Evolutionary conservation across 2,113 vertebrate species (phyloP), one percentile per base, ranked within the genome.

Genomic region (Leuciscus idus): DNA sequence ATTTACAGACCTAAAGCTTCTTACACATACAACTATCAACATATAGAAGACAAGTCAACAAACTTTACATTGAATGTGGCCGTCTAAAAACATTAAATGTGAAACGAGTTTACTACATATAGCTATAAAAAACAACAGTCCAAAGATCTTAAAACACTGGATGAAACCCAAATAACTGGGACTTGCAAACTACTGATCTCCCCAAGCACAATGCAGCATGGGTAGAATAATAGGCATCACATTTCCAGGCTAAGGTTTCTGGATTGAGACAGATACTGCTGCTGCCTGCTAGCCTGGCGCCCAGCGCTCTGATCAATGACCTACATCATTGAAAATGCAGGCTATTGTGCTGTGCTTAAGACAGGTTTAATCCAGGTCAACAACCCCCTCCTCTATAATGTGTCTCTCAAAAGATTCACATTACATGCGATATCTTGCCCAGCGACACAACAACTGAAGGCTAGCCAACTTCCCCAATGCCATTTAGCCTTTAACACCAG

Each of bases 291-390:
- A 50, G 84, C 88, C 81, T 80, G 74, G 72, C 75, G 84, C 87
- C 76, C 84, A 66, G 48, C 3, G 28, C 55, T 78, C 84, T 89
- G 89, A 90, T 90, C 90, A 87, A 89, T 89, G 91, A 88, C 91
- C 90, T 90, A 83, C 70, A 90, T 90, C 87, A 88, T 80, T 87
- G 84, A 88, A 86, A 89, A 89, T 84, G 87, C 87, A 87, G 70
- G 61, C 43, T 50, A 62, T 55, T 84, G 83, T 86, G 76, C 72
- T 43, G 82, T 66, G 68, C 62, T 85, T 59, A 87, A 86, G 84
- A 68, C 78, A 68, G 89, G 88, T 87, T 89, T 87, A 89, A 81
- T 78, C 80, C 77, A 73, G 87, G 86, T 85, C 86, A 77, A 70
- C 73, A n/a, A 72, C 55, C 43, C 17, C 77, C 33, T 70, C 61